Evolutionary conservation across 2,888 invertebrate species (phyloP).

Genomic region (Cerastis rubricosa): DNA sequence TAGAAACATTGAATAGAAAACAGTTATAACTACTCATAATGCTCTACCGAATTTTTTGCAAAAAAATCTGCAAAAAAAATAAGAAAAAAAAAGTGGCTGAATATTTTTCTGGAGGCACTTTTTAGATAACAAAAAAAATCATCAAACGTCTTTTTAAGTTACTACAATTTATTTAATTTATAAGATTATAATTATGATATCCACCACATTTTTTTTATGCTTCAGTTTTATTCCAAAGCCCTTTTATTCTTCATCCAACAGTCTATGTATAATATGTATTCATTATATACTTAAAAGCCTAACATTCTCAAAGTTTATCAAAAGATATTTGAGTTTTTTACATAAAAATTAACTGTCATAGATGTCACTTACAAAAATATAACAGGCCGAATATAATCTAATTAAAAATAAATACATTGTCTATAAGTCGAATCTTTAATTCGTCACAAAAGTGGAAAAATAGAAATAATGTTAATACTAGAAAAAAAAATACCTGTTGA

Average conservation of each 20-base stretch:
- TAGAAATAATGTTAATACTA: background rate
- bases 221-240: conserved; percentile 48
- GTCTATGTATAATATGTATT: conserved; percentile 55
- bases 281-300: conserved; percentile 30
- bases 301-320: conserved; percentile 23
- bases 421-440: background rate
- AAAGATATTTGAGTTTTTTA: conserved; percentile 33
- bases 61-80: background rate
- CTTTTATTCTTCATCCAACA: conserved; percentile 59
- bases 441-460: conserved; percentile 1
- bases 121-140: background rate
- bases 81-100: background rate
- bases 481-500: background rate
- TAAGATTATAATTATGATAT: conserved; percentile 42
- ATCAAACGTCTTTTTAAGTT: conserved; percentile 28
- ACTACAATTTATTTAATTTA: conserved; percentile 13
- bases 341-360: conserved; percentile 9
- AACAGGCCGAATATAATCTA: background rate
- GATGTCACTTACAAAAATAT: conserved; percentile 24
- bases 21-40: background rate
- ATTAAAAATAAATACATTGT: background rate
- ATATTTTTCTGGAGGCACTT: conserved; percentile 46
- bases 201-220: conserved; percentile 62
- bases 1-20: conserved; percentile 13
- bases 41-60: conserved; percentile 39